These are phyloP conservation scores for Caracal caracal DNA, from an alignment of 2,113 vertebrate genomes.

Conservation along the genomic window DNA sequence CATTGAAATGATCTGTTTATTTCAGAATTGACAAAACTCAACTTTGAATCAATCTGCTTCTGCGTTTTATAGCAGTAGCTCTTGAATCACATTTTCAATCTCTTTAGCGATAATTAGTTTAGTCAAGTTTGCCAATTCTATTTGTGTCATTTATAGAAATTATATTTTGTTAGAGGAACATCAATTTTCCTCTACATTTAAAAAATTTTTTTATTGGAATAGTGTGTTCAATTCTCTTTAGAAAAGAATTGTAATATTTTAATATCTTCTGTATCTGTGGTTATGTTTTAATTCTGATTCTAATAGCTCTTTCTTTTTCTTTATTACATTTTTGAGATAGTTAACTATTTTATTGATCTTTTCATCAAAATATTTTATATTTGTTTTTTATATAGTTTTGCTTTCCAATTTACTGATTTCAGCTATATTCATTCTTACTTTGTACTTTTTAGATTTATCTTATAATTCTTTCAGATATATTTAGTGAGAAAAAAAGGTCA, in stretches of 20 bases:
- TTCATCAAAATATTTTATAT: neutral
- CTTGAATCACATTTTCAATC: neutral
- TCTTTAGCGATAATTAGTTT: neutral
- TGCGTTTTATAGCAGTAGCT: neutral
- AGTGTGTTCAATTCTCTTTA: neutral
- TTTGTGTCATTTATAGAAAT: neutral
- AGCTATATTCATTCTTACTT: neutral
- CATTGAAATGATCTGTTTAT: neutral
- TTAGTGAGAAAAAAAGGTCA: neutral
- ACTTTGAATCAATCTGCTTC: neutral
- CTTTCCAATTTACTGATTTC: neutral
- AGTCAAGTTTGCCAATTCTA: neutral
- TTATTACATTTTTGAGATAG: neutral
- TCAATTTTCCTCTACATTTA: neutral
- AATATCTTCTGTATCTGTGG: neutral
- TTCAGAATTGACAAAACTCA: neutral
- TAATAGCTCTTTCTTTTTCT: neutral
- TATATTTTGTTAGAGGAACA: neutral
- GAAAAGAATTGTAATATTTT: neutral
- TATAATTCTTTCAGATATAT: neutral
- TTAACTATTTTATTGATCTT: neutral
- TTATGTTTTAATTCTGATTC: neutral
- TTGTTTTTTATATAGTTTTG: neutral
- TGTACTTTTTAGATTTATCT: neutral
- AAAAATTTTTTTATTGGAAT: neutral